A percentile compares a stretch with the other conserved stretches of the same genome.
phyloP scores from a whole-genome alignment of 2,113 vertebrate genomes.

The Sander vitreus region DNA sequence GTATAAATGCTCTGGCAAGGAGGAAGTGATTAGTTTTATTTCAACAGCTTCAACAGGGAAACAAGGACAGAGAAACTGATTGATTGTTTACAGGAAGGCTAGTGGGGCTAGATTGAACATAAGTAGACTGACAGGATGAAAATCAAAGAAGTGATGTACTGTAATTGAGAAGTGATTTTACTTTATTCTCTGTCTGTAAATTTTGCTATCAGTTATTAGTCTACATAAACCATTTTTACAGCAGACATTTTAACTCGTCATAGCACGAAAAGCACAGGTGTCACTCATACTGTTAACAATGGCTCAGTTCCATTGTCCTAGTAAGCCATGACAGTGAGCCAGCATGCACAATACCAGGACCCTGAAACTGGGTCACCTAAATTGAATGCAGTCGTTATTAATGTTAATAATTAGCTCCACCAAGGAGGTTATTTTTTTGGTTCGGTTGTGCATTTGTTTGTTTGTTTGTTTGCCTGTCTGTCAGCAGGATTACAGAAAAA shows the following conservation, averaged over 20 bases:
- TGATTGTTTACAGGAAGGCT: not conserved
- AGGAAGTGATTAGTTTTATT: constrained; percentile 26
- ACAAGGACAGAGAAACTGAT: not conserved
- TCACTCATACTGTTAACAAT: not conserved
- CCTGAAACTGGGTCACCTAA: constrained; percentile 7
- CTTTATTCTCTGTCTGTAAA: not conserved
- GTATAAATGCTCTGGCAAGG: not conserved
- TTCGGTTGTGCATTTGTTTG: too few relatives aligned
- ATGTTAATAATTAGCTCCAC: constrained; percentile 16
- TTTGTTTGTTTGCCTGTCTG: too few relatives aligned
- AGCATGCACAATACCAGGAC: not conserved
- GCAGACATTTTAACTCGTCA: not conserved
- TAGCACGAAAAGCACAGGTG: constrained; percentile 2
- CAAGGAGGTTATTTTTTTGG: too few relatives aligned
- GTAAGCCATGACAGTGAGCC: not conserved
- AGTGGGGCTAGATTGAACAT: not conserved
- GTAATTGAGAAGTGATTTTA: not conserved
- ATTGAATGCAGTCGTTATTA: constrained; percentile 8
- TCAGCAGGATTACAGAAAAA: too few relatives aligned
- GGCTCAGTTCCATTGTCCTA: constrained; percentile 3
- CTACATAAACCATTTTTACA: not conserved
- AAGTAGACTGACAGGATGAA: not conserved
- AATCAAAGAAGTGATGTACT: not conserved
- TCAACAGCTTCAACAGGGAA: not conserved
- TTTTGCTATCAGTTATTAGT: not conserved